A percentile compares a stretch with the other conserved stretches of the same genome.
Evolutionary conservation across 2,797 vertebrate species (phyloP).

Genomic region (Kryptolebias ocellatus): DNA sequence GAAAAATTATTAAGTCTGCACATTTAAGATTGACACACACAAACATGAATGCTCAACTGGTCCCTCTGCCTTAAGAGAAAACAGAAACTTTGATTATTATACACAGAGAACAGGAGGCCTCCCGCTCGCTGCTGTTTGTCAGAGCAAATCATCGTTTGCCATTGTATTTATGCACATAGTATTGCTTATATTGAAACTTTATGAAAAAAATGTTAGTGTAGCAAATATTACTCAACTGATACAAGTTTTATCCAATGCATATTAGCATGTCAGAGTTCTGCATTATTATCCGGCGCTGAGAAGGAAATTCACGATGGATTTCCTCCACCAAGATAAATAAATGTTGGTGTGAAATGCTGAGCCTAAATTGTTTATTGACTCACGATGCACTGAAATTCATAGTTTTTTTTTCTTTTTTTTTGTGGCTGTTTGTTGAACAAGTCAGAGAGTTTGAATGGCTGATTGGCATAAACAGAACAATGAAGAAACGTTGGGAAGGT

Average conservation of each 20-base stretch:
- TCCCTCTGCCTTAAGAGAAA: background rate
- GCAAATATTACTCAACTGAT: background rate
- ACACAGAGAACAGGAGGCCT: background rate
- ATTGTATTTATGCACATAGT: background rate
- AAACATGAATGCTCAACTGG: background rate
- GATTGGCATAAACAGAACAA: background rate
- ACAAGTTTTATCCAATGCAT: background rate
- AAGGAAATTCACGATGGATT: constrained; percentile 2
- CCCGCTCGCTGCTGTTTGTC: background rate
- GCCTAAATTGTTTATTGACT: constrained; percentile 15
- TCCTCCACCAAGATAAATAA: background rate
- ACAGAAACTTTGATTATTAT: background rate
- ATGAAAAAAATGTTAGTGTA: background rate
- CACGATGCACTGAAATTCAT: background rate
- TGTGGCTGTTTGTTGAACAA: background rate
- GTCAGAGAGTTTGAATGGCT: background rate
- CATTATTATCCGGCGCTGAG: background rate
- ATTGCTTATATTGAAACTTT: background rate
- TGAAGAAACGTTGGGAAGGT: background rate
- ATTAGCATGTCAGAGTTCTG: constrained; percentile 5
- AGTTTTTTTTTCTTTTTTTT: background rate
- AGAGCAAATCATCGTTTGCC: background rate
- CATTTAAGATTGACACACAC: background rate
- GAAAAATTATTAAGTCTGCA: background rate
- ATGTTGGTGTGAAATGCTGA: constrained; percentile 4